Evolutionary conservation across 2,888 invertebrate species (phyloP), one percentile per base, ranked within the genome.

Genomic region (Lagria hirta): DNA sequence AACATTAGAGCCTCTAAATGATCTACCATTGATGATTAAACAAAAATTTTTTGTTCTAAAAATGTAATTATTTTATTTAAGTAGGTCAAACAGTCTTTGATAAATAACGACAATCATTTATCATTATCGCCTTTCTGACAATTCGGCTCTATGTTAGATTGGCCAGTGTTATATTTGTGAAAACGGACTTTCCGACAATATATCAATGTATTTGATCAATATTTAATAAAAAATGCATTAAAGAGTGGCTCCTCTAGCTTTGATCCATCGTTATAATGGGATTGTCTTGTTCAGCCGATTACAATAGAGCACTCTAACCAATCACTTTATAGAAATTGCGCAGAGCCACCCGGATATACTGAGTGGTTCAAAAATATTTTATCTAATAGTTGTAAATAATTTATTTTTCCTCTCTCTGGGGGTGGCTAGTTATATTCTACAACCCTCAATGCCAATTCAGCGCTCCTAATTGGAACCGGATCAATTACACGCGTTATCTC

Each of bases 271-370:
- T 64, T 62, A 61, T 70, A 71, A 71, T 70, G 71, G 70, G 66
- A 69, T 71, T 70, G 70, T 69, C 69, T 69, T 70, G 70, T 70
- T 66, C 61, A 60, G 58, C 60, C 65, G 67, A 69, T 70, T 68
- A 69, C 68, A 69, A 69, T 69, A 60, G 65, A 64, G 64, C 67
- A 67, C 66, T 68, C 64, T 62, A 57, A 52, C 63, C 66, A 61
- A 66, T 67, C 65, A 62, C 58, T 60, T 47, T 17, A 43, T 33
- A 43, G 42, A 33, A 38, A 18, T 14, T 37, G 34, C 35, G 43
- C 27, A 20, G 28, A 47, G 44, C n/a, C n/a, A n/a, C n/a, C n/a
- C n/a, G n/a, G n/a, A n/a, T n/a, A n/a, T n/a, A n/a, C n/a, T n/a
- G n/a, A n/a, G n/a, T n/a, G n/a, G n/a, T n/a, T n/a, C n/a, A n/a